Conservation (phyloP, 2,797 vertebrate genomes). For the Nyctibius grandis region DNA sequence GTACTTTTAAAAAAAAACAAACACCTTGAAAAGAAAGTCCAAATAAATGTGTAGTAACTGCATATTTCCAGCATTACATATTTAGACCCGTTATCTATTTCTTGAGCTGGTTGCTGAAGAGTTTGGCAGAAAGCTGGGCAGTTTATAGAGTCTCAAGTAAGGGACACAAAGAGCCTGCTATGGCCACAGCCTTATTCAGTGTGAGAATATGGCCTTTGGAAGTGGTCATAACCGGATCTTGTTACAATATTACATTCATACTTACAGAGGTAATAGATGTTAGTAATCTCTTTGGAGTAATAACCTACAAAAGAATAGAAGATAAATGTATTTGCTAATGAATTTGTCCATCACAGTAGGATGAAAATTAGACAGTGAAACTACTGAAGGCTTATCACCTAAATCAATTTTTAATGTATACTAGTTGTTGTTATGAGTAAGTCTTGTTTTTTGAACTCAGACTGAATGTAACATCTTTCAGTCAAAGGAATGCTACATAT, state of each 20-base stretch:
- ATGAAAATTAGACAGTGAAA: background rate
- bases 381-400: background rate
- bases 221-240: background rate
- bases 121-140: background rate
- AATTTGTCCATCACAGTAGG: background rate
- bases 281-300: constrained; percentile 94
- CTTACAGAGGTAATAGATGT: constrained; percentile 88
- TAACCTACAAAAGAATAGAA: constrained; percentile 75
- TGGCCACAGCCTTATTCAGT: background rate
- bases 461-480: background rate
- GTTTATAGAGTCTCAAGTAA: background rate
- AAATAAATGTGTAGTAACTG: background rate
- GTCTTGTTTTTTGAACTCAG: background rate
- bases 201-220: background rate
- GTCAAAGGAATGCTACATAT: background rate
- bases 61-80: background rate
- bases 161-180: background rate
- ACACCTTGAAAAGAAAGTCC: background rate
- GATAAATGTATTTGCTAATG: background rate
- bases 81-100: background rate
- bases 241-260: background rate
- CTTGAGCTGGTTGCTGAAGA: background rate
- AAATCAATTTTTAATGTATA: background rate
- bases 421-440: background rate
- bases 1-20: background rate